Conservation (phyloP, 2,888 invertebrate species). For the Callinectes sapidus region DNA sequence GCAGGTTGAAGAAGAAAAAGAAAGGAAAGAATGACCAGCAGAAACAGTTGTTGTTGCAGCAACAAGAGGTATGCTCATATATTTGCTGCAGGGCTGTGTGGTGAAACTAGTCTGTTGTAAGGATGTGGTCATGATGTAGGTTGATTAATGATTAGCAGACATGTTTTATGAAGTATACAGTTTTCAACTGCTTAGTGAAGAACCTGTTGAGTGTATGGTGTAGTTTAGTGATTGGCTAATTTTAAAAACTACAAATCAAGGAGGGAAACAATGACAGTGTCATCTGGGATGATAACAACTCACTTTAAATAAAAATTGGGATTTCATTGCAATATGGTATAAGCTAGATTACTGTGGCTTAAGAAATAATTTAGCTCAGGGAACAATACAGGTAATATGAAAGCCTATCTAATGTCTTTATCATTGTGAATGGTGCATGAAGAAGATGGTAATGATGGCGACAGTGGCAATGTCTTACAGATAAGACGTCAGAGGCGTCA, state of each 20-base stretch:
- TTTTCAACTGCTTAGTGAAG: no score
- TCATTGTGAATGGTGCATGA: constrained; percentile 57
- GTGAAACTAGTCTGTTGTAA: neutral
- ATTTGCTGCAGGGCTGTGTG: neutral
- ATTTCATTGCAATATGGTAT: no score
- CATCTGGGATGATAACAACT: no score
- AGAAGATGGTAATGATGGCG: neutral
- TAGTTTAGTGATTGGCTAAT: no score
- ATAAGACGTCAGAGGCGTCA: constrained; percentile 84
- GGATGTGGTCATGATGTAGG: neutral
- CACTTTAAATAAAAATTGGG: no score
- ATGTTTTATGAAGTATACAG: neutral
- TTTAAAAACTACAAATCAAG: no score
- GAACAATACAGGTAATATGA: no score
- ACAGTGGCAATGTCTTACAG: constrained; percentile 44
- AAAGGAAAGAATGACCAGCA: constrained; percentile 47
- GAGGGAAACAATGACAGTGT: no score
- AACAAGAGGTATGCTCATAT: constrained; percentile 31
- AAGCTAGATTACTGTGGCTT: no score
- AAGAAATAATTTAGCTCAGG: no score
- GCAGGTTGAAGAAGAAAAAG: constrained; percentile 44
- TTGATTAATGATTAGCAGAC: neutral
- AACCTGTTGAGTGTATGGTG: no score
- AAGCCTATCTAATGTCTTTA: neutral
- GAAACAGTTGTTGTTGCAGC: constrained; percentile 42